Evolutionary conservation across 1,140 invertebrate genomes (phyloP), one percentile per base, ranked within the genome.

Genomic region (Bombus picipes): DNA sequence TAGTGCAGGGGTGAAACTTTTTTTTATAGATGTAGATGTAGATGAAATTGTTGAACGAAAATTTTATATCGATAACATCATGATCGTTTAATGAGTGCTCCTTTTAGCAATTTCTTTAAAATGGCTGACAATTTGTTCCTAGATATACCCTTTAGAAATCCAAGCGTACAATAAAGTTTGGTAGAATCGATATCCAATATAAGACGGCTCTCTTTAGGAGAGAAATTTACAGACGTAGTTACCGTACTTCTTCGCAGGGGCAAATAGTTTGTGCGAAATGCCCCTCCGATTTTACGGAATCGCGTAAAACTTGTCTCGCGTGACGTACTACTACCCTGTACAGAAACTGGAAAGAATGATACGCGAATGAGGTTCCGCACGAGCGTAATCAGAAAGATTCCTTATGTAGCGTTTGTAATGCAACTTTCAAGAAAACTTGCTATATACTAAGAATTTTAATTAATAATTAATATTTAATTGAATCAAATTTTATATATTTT

Each of bases 151-250:
- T 34, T 62, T 43, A 73, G 71, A 75, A 65, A 82, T 62, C 57
- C 81, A 15, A 75, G 39, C n/a, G 25, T 25, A 15, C 34, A 74
- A 81, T 81, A 57, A 74, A 81, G 73, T 76, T 73, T 37, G 3
- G 25, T 9, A 12, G 82, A 70, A 78, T 83, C 65, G 74, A 83
- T 83, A 78, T 78, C 75, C 82, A 71, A 83, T 78, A 68, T 68
- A 39, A 59, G 65, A 78, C 75, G 37, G 65, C 34, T 41, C 47
- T 39, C 18, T n/a, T 70, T 71, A 43, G 62, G 77, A 70, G 22
- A 84, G 53, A 53, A 84, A 80, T 80, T 80, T 72, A 84, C 76
- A 70, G 53, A 47, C 76, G 39, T 62, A 62, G 83, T 72, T 84
- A 80, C 15, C 53, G 47, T 53, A 53, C 39, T 37, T 9, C 25